Conservation (phyloP, 1,140 invertebrate species). For the Penaeus japonicus region DNA sequence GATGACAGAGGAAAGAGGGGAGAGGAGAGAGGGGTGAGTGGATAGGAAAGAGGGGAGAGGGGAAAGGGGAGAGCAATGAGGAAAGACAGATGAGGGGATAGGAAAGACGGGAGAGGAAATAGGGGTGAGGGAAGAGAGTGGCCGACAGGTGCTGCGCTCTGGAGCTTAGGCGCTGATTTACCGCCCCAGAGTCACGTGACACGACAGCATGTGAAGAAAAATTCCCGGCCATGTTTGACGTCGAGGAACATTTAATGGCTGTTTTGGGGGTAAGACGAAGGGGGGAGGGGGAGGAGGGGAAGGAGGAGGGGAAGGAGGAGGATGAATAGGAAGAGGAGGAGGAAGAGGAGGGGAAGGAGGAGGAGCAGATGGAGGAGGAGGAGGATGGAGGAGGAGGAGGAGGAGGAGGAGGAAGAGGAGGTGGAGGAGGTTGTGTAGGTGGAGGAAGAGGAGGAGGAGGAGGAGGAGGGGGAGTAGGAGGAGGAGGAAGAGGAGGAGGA, state of each 20-base stretch:
- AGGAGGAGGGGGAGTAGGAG: not conserved
- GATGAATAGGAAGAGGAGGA: not conserved
- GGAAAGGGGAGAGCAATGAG: not conserved
- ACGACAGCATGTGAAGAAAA: constrained; percentile 28
- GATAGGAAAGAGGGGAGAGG: not conserved
- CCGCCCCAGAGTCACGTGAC: constrained; percentile 18
- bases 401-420: not conserved
- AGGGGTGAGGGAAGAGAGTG: not conserved
- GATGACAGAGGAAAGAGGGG: too few species aligned
- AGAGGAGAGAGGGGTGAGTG: too few species aligned
- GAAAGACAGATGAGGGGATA: not conserved
- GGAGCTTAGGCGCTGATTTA: constrained; percentile 9
- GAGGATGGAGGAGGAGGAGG: not conserved
- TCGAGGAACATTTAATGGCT: not conserved
- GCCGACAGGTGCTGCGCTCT: not conserved
- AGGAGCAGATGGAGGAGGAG: not conserved
- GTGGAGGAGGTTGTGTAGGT: not conserved
- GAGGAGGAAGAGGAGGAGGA: not conserved
- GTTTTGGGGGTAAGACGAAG: not conserved
- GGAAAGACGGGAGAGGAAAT: too few species aligned
- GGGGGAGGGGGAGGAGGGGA: not conserved
- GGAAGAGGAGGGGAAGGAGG: not conserved
- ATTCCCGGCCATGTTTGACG: constrained; percentile 31
- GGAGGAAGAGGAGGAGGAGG: not conserved
- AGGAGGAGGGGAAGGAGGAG: not conserved